Evolutionary conservation across 2,888 invertebrate species (phyloP), one percentile per base, ranked within the genome.

Genomic region (Crepidodera aurea): DNA sequence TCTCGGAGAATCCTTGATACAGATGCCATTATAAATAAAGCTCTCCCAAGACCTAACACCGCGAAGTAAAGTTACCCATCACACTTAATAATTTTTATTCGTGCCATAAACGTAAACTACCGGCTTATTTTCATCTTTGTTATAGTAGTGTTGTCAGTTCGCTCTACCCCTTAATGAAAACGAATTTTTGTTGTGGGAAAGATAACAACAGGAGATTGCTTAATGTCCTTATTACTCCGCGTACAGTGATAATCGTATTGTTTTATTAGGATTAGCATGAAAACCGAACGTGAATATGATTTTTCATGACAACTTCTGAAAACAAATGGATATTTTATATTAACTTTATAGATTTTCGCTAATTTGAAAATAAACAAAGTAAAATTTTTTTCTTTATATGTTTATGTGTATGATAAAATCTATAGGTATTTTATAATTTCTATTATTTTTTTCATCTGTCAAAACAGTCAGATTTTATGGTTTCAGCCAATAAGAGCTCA

Each of bases 21-120:
- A 25, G 25, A 46, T 12, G 46, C 46, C 25, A 25, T 46, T 46
- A 46, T 46, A 46, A 46, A 46, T 46, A 46, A 46, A 46, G 46
- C 46, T 46, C 25, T 46, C 46, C 25, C 46, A 32, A 32, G 32
- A 32, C 4, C 10, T 32, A 32, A 32, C 4, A 32, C 42, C 18
- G 27, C 22, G 46, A 46, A 46, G 25, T 46, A 27, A 46, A 46
- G 25, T 46, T 25, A 46, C 46, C 46, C 46, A 46, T 46, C 46
- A 46, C 46, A 46, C 46, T 46, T 46, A 46, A 46, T 46, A 46
- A 46, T 46, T 46, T 46, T 46, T 46, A 46, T 46, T 46, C 46
- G n/a, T 13, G 46, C 46, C 46, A 46, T 46, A 46, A 46, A 46
- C 46, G 46, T 46, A 46, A 46, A 46, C 46, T 46, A 46, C 46